phyloP scores from a whole-genome alignment of 2,113 vertebrate genomes.

The Oncorhynchus nerka region DNA sequence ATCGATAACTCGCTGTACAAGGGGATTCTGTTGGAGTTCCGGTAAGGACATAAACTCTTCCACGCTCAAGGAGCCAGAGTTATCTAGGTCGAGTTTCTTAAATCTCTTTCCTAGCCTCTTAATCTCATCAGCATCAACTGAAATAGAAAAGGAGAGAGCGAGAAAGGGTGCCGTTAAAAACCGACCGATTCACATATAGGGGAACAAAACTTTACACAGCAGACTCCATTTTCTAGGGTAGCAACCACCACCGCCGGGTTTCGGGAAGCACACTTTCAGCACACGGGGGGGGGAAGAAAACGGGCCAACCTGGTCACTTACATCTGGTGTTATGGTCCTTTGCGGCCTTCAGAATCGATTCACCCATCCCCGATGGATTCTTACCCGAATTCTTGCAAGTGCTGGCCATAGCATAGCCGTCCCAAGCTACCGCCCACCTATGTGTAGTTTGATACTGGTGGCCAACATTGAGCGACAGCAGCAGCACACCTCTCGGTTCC shows the following conservation, averaged over 20 bases:
- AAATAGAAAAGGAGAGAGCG: not conserved
- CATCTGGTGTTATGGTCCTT: not conserved
- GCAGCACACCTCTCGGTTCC: conserved; percentile 47
- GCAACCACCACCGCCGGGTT: not conserved
- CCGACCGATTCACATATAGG: not conserved
- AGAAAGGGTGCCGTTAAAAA: not conserved
- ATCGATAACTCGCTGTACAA: conserved; percentile 95
- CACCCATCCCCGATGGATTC: not conserved
- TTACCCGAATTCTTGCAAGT: conserved; percentile 65
- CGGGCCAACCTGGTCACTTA: not conserved
- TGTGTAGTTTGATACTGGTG: conserved; percentile 1
- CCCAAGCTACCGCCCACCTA: conserved; percentile 10
- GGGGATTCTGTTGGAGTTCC: conserved; percentile 91
- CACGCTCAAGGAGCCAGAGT: conserved; percentile 92
- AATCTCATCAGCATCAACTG: conserved; percentile 96
- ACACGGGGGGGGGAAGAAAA: not conserved
- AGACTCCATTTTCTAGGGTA: not conserved
- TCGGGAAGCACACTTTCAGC: not conserved
- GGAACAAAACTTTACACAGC: not conserved
- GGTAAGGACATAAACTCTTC: conserved; percentile 97
- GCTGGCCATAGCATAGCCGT: conserved; percentile 66
- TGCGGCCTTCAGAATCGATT: not conserved
- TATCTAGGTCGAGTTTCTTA: conserved; percentile 95
- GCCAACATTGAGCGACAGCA: not conserved
- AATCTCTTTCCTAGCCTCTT: conserved; percentile 95